Evolutionary conservation across 2,888 invertebrate species (phyloP).

Genomic region (Eurytoma adleriae): DNA sequence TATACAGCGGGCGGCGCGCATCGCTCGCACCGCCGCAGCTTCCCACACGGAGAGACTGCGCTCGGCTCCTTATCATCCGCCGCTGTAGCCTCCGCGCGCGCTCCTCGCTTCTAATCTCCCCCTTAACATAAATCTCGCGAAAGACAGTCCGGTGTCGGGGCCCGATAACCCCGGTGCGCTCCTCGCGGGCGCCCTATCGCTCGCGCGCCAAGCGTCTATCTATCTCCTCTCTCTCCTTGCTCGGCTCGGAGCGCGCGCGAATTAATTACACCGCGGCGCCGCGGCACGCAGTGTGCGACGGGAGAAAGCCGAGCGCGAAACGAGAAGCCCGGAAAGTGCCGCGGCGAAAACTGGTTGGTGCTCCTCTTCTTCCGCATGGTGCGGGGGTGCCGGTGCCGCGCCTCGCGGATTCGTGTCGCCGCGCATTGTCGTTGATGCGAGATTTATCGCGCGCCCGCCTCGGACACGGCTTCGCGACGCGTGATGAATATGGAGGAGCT

Average conservation of each 20-base stretch:
- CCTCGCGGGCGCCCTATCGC: constrained; percentile 4
- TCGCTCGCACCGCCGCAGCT: neutral
- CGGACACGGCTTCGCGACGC: too few relatives aligned
- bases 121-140: constrained; percentile 48
- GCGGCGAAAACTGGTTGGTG: neutral
- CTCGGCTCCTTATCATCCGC: neutral
- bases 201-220: constrained; percentile 17
- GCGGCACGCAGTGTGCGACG: constrained; percentile 17
- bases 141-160: constrained; percentile 51
- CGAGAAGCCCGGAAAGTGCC: neutral
- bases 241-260: constrained; percentile 31
- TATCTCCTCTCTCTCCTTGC: constrained; percentile 9
- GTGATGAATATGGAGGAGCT: too few relatives aligned
- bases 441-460: too few relatives aligned
- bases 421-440: too few relatives aligned
- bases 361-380: neutral
- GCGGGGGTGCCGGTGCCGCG: too few relatives aligned
- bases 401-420: too few relatives aligned
- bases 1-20: neutral
- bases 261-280: constrained; percentile 49
- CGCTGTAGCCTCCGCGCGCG: constrained; percentile 6
- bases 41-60: neutral
- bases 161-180: constrained; percentile 49
- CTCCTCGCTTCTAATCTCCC: constrained; percentile 38
- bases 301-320: constrained; percentile 33